Percentiles rank a stretch among this genome's conserved stretches.
These are phyloP conservation scores for Tribolium madens DNA, from an alignment of 1,140 invertebrate species.

Conservation along the genomic window DNA sequence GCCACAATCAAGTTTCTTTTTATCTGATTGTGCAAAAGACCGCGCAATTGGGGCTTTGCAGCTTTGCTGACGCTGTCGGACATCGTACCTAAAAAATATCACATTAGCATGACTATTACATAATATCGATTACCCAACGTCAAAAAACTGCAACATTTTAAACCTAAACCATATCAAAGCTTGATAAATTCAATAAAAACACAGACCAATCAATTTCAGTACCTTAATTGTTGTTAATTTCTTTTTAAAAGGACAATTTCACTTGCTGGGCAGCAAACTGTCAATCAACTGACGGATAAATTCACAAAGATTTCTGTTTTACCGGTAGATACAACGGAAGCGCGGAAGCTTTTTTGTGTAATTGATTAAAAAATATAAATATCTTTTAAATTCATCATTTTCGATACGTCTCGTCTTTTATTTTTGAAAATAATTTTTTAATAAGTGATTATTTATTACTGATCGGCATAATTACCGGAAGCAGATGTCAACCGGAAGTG, in stretches of 20 bases:
- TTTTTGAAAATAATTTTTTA: no score
- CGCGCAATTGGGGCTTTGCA: slow-evolving; percentile 70
- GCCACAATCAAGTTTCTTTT: slow-evolving; percentile 70
- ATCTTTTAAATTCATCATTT: no score
- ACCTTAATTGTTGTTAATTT: slow-evolving; percentile 8
- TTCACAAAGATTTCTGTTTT: not conserved
- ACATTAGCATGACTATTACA: not conserved
- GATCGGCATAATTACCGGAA: not conserved
- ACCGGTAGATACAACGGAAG: not conserved
- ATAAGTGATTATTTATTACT: no score
- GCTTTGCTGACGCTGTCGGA: slow-evolving; percentile 57
- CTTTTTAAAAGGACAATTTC: not conserved
- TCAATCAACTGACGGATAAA: slow-evolving; percentile 15
- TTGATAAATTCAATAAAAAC: not conserved
- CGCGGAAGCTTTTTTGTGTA: no score
- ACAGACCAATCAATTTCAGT: not conserved
- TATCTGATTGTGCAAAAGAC: slow-evolving; percentile 70
- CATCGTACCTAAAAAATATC: slow-evolving; percentile 39
- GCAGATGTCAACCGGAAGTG: not conserved
- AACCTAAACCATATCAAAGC: not conserved
- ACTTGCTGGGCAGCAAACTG: not conserved
- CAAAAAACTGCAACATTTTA: not conserved
- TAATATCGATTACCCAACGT: slow-evolving; percentile 6
- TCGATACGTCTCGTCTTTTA: no score
- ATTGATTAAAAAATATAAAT: no score